A percentile compares a stretch with the other conserved stretches of the same genome.
phyloP scores from a whole-genome alignment of 2,888 invertebrate species.

The Chironomus tentans region DNA sequence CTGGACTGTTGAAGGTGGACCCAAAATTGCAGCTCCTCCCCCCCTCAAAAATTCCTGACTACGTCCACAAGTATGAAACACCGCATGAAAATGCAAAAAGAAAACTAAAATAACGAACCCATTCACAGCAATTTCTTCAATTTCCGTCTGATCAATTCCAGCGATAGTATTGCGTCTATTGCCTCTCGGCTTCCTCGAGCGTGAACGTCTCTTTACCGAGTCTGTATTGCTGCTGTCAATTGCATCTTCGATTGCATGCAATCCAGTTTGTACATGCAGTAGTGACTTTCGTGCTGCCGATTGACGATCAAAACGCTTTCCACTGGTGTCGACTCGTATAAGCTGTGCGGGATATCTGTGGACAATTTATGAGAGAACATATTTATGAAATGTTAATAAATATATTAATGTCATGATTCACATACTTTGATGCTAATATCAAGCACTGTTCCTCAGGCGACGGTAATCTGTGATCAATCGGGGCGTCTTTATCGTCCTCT shows the following conservation, averaged over 20 bases:
- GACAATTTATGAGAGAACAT: neutral
- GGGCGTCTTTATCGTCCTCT: slow-evolving; percentile 45
- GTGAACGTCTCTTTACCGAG: slow-evolving; percentile 59
- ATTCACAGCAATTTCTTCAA: slow-evolving; percentile 66
- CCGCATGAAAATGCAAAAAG: neutral
- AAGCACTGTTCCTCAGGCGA: slow-evolving; percentile 81
- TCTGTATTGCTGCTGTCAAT: slow-evolving; percentile 29
- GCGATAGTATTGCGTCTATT: slow-evolving; percentile 85
- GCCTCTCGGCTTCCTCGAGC: slow-evolving; percentile 66
- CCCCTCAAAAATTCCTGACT: too few species aligned
- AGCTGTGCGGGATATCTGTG: slow-evolving; percentile 77
- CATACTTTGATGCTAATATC: slow-evolving; percentile 73
- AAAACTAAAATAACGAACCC: slow-evolving; percentile 53
- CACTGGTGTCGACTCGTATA: slow-evolving; percentile 82
- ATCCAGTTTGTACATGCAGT: slow-evolving; percentile 43
- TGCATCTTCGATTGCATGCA: slow-evolving; percentile 15
- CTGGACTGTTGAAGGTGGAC: too few species aligned
- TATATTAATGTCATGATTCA: slow-evolving; percentile 28
- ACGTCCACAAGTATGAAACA: too few species aligned
- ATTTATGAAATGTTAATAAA: neutral
- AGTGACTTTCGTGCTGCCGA: slow-evolving; percentile 76
- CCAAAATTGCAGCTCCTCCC: too few species aligned
- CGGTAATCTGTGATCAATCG: slow-evolving; percentile 75
- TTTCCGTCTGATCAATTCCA: slow-evolving; percentile 83
- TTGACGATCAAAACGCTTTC: slow-evolving; percentile 82